phyloP scores from a whole-genome alignment of 2,797 vertebrate genomes.

The Lepidocolaptes lacrymiger region DNA sequence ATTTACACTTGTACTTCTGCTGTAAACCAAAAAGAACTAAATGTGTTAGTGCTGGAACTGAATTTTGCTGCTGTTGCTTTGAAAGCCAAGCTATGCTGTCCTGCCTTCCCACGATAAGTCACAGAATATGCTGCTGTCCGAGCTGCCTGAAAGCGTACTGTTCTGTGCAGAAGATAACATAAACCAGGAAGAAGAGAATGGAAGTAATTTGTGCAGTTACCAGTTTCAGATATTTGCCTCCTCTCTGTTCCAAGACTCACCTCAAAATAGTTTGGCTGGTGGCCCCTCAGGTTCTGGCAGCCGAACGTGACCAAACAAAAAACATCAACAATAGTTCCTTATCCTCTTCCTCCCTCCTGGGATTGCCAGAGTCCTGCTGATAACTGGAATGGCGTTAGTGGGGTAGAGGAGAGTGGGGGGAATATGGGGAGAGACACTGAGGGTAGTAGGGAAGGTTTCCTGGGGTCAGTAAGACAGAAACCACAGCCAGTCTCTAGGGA shows the following conservation, averaged over 20 bases:
- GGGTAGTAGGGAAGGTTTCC: accelerated
- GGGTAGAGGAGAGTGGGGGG: background rate
- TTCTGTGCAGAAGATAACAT: background rate
- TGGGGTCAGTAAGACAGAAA: background rate
- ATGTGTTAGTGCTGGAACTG: background rate
- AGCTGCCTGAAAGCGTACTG: background rate
- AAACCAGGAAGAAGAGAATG: background rate
- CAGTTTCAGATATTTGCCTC: background rate
- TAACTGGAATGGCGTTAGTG: accelerated
- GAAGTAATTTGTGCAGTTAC: background rate
- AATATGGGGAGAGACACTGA: accelerated
- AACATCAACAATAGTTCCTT: accelerated
- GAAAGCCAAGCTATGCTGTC: background rate
- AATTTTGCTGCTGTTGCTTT: background rate
- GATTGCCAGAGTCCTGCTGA: background rate
- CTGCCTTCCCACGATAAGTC: background rate
- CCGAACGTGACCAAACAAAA: background rate
- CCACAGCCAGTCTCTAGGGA: background rate
- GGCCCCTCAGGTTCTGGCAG: background rate
- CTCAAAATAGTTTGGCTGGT: background rate
- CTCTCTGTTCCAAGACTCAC: background rate
- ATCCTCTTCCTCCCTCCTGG: background rate
- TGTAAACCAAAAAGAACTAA: background rate
- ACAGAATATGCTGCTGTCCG: background rate
- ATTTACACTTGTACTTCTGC: background rate